phyloP scores from a whole-genome alignment of 2,888 invertebrate genomes.

The Drosophila greeni region DNA sequence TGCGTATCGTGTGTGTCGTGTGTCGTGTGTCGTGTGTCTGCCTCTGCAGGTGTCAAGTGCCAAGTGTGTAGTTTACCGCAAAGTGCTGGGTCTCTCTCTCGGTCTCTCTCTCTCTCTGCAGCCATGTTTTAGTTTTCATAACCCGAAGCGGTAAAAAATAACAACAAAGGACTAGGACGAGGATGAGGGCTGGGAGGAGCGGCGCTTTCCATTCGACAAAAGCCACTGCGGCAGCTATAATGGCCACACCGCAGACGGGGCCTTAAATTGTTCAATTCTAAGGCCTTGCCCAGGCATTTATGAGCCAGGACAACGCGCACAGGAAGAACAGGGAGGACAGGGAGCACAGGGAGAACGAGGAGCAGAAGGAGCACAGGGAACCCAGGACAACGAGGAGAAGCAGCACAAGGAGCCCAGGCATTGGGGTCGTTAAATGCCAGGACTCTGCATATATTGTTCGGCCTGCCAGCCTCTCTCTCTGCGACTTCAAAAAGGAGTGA shows the following conservation, averaged over 20 bases:
- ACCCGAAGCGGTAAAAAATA: slow-evolving; percentile 42
- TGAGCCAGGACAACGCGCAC: slow-evolving; percentile 31
- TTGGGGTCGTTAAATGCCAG: slow-evolving; percentile 37
- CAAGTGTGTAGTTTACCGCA: slow-evolving; percentile 52
- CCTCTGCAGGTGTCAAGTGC: slow-evolving; percentile 53
- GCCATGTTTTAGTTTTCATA: slow-evolving; percentile 47
- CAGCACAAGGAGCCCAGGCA: slow-evolving; percentile 18
- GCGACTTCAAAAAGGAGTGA: slow-evolving; percentile 28
- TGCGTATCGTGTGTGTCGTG: slow-evolving; percentile 29
- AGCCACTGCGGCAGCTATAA: slow-evolving; percentile 42
- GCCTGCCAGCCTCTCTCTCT: neutral
- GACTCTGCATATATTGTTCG: slow-evolving; percentile 20
- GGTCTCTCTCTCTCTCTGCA: neutral
- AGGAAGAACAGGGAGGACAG: neutral
- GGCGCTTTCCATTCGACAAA: slow-evolving; percentile 29
- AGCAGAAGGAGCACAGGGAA: slow-evolving; percentile 6
- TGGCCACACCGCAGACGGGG: slow-evolving; percentile 32
- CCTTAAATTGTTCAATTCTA: slow-evolving; percentile 47
- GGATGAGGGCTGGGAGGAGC: neutral
- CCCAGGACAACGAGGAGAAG: no score
- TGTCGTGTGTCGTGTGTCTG: neutral
- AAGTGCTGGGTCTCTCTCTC: slow-evolving; percentile 27
- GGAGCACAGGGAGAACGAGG: neutral
- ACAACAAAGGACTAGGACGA: slow-evolving; percentile 30
- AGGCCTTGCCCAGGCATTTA: slow-evolving; percentile 40